Conservation (phyloP, 2,113 vertebrate species). For the Myanophis thanlyinensis region DNA sequence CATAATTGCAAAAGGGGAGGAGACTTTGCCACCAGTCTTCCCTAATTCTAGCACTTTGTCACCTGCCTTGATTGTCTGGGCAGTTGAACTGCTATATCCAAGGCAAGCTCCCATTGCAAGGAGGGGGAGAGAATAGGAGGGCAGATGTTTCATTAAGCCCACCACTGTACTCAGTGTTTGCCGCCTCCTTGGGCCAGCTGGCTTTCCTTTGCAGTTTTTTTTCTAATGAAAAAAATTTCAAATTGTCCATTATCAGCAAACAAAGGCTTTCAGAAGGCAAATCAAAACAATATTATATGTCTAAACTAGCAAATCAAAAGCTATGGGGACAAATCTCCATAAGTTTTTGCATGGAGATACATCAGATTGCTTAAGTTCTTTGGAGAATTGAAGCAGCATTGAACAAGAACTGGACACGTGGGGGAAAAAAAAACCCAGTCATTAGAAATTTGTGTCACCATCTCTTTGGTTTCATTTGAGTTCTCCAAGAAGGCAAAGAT, state of each 20-base stretch:
- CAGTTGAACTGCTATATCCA: neutral
- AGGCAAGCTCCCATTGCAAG: neutral
- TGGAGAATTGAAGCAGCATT: neutral
- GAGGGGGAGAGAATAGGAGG: neutral
- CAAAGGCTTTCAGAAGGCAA: neutral
- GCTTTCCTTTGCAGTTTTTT: neutral
- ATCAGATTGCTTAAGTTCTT: neutral
- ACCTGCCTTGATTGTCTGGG: neutral
- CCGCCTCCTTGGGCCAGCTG: neutral
- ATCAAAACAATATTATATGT: neutral
- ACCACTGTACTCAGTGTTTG: neutral
- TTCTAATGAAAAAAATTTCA: neutral
- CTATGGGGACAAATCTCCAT: neutral
- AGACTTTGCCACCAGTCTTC: neutral
- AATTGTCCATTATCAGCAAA: neutral
- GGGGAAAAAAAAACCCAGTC: neutral
- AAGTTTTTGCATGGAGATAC: neutral
- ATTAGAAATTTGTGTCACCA: neutral
- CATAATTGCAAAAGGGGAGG: neutral
- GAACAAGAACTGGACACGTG: neutral
- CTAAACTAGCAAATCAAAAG: neutral
- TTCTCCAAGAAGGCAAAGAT: neutral
- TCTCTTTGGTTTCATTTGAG: neutral
- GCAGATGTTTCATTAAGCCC: neutral
- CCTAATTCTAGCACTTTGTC: fast-evolving